phyloP scores from a whole-genome alignment of 2,888 invertebrate genomes.

The Bembecia ichneumoniformis region DNA sequence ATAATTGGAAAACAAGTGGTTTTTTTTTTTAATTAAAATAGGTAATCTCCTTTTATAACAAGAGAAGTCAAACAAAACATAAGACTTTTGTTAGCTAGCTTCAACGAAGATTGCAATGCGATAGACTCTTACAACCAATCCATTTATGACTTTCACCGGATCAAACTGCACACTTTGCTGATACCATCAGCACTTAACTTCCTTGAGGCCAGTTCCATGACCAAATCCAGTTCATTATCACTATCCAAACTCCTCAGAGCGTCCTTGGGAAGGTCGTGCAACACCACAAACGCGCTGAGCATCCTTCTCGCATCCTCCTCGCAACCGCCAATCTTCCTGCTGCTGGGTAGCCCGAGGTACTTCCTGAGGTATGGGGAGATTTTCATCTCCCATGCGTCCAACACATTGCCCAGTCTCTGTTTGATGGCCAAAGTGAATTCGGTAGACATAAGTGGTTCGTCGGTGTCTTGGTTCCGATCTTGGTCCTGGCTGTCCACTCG shows the following conservation, averaged over 20 bases:
- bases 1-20: no score
- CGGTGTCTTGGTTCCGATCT: conserved; percentile 16
- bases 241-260: conserved; percentile 28
- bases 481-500: conserved; percentile 38
- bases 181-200: conserved; percentile 27
- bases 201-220: conserved; percentile 23
- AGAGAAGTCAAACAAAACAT: no score
- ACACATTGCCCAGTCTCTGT: conserved; percentile 64
- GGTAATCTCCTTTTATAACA: no score
- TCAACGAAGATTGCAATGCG: no score
- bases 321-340: conserved; percentile 28
- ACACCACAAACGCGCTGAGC: conserved; percentile 69
- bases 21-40: no score
- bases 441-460: conserved; percentile 67
- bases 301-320: conserved; percentile 46
- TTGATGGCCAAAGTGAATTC: conserved; percentile 76
- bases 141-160: conserved; percentile 34
- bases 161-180: conserved; percentile 26
- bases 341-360: conserved; percentile 61
- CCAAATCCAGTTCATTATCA: conserved; percentile 30
- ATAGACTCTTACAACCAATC: no score
- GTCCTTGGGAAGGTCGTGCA: conserved; percentile 70
- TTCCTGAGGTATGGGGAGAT: conserved; percentile 55
- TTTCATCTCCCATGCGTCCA: conserved; percentile 70
- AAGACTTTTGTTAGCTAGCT: no score